Evolutionary conservation across 2,797 vertebrate genomes (phyloP).

Genomic region (Ptychobarbus kaznakovi): DNA sequence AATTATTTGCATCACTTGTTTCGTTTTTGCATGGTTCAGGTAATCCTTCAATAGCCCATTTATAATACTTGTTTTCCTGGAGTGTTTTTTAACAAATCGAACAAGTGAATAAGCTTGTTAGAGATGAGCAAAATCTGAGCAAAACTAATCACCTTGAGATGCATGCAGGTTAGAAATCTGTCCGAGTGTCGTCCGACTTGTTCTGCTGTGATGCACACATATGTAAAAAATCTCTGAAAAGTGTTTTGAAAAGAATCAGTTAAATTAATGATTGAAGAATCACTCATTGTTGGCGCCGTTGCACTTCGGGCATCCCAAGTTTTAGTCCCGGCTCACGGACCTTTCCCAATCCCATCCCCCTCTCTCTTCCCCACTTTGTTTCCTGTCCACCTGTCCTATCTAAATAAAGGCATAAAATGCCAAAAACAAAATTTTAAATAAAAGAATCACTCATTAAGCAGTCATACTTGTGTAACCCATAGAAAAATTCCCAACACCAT

Average conservation of each 20-base stretch:
- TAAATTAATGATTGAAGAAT: neutral
- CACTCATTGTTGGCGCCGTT: too few relatives aligned
- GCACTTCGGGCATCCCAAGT: too few relatives aligned
- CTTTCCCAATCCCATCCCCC: too few relatives aligned
- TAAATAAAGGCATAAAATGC: too few relatives aligned
- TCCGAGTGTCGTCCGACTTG: neutral
- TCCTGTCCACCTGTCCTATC: neutral
- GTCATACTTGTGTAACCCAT: neutral
- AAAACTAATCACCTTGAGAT: too few relatives aligned
- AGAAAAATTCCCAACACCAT: neutral
- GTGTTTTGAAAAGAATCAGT: neutral
- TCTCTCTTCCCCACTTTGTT: neutral
- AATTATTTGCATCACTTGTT: neutral
- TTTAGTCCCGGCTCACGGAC: too few relatives aligned
- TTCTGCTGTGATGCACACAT: neutral
- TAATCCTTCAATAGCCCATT: neutral
- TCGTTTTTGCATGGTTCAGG: rapidly evolving
- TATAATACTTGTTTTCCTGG: neutral
- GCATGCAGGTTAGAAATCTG: too few relatives aligned
- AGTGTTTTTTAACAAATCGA: neutral
- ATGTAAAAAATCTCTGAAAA: neutral
- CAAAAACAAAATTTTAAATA: too few relatives aligned
- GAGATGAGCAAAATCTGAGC: neutral
- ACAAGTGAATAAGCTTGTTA: neutral
- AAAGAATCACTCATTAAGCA: neutral